Conservation (phyloP, 2,888 invertebrate species). For the Conomelus anceps region DNA sequence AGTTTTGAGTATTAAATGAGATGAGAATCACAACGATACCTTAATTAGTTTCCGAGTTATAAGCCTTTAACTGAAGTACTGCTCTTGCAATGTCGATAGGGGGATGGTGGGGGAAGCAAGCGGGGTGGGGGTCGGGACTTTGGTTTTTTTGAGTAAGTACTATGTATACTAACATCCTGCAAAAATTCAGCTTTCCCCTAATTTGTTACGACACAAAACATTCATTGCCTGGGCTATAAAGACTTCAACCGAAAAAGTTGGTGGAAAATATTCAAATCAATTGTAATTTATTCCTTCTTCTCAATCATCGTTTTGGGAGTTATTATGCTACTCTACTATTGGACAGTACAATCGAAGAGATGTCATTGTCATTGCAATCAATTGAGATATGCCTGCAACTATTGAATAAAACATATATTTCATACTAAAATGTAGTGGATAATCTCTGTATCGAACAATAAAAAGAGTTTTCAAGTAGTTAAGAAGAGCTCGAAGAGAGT, state of each 20-base stretch:
- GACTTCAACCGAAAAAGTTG: neutral
- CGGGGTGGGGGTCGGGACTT: no score
- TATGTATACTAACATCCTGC: no score
- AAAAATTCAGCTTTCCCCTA: no score
- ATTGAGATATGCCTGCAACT: neutral
- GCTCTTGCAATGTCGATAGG: no score
- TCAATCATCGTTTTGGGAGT: neutral
- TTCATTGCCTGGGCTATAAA: no score
- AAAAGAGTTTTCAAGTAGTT: neutral
- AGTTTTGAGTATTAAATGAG: no score
- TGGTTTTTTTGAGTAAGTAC: no score
- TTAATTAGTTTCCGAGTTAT: no score
- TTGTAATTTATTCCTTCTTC: neutral
- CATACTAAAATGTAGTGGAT: neutral
- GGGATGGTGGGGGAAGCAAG: no score
- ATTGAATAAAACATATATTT: neutral
- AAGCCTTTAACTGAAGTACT: no score
- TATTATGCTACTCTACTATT: neutral
- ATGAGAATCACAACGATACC: no score
- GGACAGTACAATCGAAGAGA: neutral
- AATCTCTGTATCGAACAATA: neutral
- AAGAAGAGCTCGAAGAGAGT: neutral
- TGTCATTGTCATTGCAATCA: neutral
- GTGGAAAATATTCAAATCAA: neutral
- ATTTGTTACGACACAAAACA: no score